Evolutionary conservation across 2,797 vertebrate genomes (phyloP), one percentile per base, ranked within the genome.

Genomic region (Steatocranus sp.): DNA sequence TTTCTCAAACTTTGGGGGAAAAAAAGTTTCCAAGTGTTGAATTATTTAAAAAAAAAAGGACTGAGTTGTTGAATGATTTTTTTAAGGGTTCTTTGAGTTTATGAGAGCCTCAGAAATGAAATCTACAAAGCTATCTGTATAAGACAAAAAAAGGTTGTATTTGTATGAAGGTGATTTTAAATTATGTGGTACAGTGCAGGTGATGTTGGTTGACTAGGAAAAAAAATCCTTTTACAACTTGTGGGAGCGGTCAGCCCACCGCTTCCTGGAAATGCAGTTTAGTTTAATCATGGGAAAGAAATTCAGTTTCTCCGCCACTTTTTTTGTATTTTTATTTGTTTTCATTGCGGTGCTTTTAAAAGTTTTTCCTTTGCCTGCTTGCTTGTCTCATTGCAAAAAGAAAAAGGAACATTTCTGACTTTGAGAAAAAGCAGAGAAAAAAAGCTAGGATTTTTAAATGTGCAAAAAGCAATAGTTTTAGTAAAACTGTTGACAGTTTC

Each of bases 401-500:
- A 88, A 86, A 91, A 86, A 88, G 36, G n/a, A 83, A 85, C n/a
- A 86, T 83, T 86, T 91, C 82, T 89, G 86, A 84, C 85, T 92
- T 86, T 87, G 66, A 88, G 14, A 82, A 86, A 91, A 89, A 89
- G 56, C 77, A 87, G 87, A 91, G 88, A 83, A 83, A 89, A 92
- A 90, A 86, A 41, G 83, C 86, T 97, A 96, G 96, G 96, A 97
- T 94, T 96, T 97, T 89, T 93, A 94, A 94, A 94, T 94, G 94
- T 95, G 95, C 95, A 94, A 95, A 97, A 98, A 98, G 98, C 98
- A 99, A 99, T 99, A 98, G 98, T 97, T 98, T 97, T 97, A 97
- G 92, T 97, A 97, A 97, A 98, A 98, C 97, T 97, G 97, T 98
- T 97, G 97, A 98, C 97, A 97, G 98, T 98, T 98, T 98, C 97